Evolutionary conservation across 2,797 vertebrate genomes (phyloP), one percentile per base, ranked within the genome.

Genomic region (Dryobates pubescens): DNA sequence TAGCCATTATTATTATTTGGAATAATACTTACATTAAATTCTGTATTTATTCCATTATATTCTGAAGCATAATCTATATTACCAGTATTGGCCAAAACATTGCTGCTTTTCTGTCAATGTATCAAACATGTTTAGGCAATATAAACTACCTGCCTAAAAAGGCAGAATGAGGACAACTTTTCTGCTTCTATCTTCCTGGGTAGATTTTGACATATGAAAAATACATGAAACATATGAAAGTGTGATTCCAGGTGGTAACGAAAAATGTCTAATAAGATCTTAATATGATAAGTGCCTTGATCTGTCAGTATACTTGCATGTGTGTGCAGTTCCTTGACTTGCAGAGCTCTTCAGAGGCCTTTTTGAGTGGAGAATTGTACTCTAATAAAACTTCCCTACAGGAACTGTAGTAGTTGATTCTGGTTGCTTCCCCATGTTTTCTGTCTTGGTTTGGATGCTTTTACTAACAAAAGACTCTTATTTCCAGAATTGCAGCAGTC

Each of bases 141-240:
- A 45, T 88, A 93, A 92, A 70, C 70, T 83, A 63, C 64, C n/a
- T 78, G 95, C 96, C 80, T 87, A 16, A 73, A 93, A 95, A 97
- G 94, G 95, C 93, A 95, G 90, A 96, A 88, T 88, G 88, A 90
- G 81, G 92, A 71, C 81, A 89, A 12, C 62, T 20, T 86, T 88
- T 43, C 79, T 91, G 62, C 65, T 82, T 96, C 67, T 91, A 3
- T 86, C 56, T 93, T 96, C 77, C 36, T 86, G 30, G 85, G 74
- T 84, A 76, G 49, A 57, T 92, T 86, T 83, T 92, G 88, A 79
- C 54, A 43, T 77, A 32, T 36, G 68, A 71, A 86, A 85, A 85
- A 74, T 76, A 32, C 91, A 91, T 87, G 82, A 71, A 78, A n/a
- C 91, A 91, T 87, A 92, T 63, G 84, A 83, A 83, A 94, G 82